phyloP scores from a whole-genome alignment of 2,113 vertebrate species.

The Choloepus hoffmanni region DNA sequence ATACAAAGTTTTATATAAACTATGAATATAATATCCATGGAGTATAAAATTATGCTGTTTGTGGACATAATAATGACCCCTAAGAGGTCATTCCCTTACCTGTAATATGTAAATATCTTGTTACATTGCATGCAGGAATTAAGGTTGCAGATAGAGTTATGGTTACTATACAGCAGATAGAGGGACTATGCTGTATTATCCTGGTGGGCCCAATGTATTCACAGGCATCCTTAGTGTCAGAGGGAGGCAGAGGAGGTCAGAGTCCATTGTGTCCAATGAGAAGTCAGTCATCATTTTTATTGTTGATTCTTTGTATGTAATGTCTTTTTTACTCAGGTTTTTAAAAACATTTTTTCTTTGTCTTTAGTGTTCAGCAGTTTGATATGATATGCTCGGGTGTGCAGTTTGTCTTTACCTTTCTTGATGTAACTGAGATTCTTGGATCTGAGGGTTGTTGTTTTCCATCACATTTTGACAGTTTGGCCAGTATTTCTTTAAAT shows the following conservation, averaged over 20 bases:
- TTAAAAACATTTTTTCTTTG: background rate
- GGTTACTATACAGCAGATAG: background rate
- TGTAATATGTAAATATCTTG: background rate
- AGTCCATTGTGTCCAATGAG: background rate
- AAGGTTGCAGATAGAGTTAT: background rate
- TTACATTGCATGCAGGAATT: background rate
- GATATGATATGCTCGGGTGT: background rate
- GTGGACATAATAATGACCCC: background rate
- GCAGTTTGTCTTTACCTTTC: background rate
- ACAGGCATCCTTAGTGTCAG: background rate
- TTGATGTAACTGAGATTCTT: background rate
- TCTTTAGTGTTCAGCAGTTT: background rate
- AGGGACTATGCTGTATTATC: background rate
- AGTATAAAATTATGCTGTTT: too few relatives aligned
- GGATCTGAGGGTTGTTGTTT: background rate
- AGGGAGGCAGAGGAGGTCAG: background rate
- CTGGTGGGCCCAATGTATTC: background rate
- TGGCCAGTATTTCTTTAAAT: conserved; percentile 3
- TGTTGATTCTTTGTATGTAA: background rate
- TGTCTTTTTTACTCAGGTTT: background rate
- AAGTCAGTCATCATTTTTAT: background rate
- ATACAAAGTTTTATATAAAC: background rate
- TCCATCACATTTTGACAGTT: background rate
- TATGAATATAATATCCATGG: background rate
- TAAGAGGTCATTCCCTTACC: background rate